Evolutionary conservation across 2,113 vertebrate species (phyloP).

Genomic region (Alethe diademata): DNA sequence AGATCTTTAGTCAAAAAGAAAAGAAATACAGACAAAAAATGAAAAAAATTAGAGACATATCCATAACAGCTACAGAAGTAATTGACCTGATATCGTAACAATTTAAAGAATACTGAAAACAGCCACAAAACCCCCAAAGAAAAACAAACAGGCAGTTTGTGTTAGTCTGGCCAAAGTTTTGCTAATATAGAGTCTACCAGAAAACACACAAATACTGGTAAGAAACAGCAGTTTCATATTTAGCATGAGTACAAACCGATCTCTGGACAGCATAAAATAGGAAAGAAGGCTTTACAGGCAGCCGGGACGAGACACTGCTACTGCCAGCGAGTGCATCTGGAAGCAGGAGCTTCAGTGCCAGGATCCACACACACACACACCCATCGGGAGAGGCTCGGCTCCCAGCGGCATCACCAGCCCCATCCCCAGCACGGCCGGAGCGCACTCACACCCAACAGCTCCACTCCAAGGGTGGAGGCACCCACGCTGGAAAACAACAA

Average conservation of each 20-base stretch:
- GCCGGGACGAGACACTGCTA: fast-evolving
- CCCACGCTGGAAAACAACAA: neutral
- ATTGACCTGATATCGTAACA: neutral
- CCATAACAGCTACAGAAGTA: neutral
- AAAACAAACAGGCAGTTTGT: neutral
- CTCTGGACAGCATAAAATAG: fast-evolving
- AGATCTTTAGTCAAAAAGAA: neutral
- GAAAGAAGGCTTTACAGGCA: neutral
- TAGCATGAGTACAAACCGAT: neutral
- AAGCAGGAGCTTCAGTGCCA: fast-evolving
- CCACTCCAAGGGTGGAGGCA: neutral
- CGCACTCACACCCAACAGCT: fast-evolving
- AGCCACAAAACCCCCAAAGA: neutral
- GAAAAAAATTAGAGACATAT: neutral
- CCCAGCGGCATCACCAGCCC: neutral
- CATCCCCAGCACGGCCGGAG: neutral
- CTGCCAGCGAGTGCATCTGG: fast-evolving
- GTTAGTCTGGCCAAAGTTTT: neutral
- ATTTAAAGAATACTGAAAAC: neutral
- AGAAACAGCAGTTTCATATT: fast-evolving
- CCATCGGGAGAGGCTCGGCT: neutral
- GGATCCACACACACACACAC: neutral
- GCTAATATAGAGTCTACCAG: neutral
- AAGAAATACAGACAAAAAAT: neutral
- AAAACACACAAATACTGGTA: fast-evolving